A percentile compares a stretch with the other conserved stretches of the same genome.
Conservation (phyloP, 2,797 vertebrate species). For the Cynopterus sphinx region DNA sequence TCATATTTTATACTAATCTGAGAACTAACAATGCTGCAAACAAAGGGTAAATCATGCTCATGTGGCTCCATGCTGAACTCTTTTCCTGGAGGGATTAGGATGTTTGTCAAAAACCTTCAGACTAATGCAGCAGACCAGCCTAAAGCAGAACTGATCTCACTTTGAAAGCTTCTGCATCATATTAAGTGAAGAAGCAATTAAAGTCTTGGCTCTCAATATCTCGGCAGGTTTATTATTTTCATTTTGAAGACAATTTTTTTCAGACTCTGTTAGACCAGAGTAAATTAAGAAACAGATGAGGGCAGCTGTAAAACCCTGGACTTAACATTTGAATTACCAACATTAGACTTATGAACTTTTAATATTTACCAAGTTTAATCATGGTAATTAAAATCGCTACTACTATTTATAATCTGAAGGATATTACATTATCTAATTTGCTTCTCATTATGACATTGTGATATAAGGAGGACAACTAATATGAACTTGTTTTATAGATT, state of each 20-base stretch:
- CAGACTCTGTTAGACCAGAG: neutral
- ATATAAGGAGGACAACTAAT: neutral
- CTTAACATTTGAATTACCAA: constrained; percentile 8
- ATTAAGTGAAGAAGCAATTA: constrained; percentile 22
- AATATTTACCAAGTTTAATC: constrained; percentile 26
- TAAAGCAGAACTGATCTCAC: neutral
- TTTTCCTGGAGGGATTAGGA: neutral
- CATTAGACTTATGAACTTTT: constrained; percentile 10
- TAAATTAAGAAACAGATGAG: constrained; percentile 33
- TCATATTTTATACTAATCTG: neutral
- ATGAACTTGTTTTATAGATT: neutral
- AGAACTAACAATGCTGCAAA: neutral
- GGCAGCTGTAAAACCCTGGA: neutral
- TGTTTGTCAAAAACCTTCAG: neutral
- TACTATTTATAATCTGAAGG: neutral
- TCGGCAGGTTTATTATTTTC: constrained; percentile 28
- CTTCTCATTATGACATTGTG: neutral
- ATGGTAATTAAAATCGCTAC: constrained; percentile 25
- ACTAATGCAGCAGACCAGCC: neutral
- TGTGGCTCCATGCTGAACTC: neutral
- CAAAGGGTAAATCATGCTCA: neutral
- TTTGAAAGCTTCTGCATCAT: neutral
- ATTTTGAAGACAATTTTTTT: neutral
- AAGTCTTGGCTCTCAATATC: neutral
- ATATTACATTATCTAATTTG: constrained; percentile 42